Conservation (phyloP, 1,140 invertebrate species). For the Hydropsyche tenuis region DNA sequence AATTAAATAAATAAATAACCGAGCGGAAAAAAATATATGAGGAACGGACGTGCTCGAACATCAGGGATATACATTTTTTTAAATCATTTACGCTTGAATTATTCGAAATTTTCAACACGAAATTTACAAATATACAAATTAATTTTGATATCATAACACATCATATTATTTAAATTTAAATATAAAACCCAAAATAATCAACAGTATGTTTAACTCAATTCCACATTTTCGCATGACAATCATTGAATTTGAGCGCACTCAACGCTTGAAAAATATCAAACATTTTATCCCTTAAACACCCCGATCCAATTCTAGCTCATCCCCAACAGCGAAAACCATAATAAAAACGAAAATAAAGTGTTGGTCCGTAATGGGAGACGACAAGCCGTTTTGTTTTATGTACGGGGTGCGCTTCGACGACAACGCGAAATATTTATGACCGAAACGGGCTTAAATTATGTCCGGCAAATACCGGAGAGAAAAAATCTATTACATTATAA, state of each 20-base stretch:
- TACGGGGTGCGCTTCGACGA: constrained; percentile 37
- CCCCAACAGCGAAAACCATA: constrained; percentile 37
- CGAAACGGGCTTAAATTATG: constrained; percentile 17
- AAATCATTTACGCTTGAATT: too few species aligned
- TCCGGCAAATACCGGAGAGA: neutral
- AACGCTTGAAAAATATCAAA: constrained; percentile 10
- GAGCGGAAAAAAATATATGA: constrained; percentile 42
- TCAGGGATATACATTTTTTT: constrained; percentile 1
- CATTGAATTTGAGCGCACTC: constrained; percentile 1
- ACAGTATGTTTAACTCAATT: too few species aligned
- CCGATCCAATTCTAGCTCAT: constrained; percentile 3
- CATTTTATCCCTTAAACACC: constrained; percentile 15
- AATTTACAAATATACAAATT: too few species aligned
- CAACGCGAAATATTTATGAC: constrained; percentile 17
- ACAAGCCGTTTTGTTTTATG: constrained; percentile 50
- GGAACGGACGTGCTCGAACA: neutral
- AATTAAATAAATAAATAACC: constrained; percentile 51
- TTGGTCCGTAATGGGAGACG: constrained; percentile 49
- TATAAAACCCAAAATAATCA: too few species aligned
- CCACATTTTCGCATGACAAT: neutral
- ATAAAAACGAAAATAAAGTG: constrained; percentile 50
- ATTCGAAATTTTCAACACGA: too few species aligned
- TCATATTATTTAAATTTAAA: too few species aligned
- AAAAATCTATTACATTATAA: neutral
- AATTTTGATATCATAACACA: too few species aligned